These are phyloP conservation scores for Agrypnia vestita DNA, from an alignment of 1,140 invertebrate genomes.

Conservation along the genomic window DNA sequence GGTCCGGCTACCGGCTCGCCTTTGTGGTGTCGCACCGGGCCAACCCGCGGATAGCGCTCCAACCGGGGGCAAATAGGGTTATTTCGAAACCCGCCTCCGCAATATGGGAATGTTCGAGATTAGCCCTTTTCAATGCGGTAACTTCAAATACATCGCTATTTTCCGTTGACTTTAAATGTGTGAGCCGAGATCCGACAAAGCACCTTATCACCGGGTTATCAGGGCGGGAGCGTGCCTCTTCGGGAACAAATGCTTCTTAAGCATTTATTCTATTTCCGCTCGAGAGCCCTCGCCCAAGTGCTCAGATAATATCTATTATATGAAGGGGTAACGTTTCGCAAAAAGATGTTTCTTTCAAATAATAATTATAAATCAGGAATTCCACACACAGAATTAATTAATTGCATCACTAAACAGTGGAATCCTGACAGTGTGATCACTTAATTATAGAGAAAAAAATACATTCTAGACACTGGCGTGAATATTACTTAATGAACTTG, in stretches of 20 bases:
- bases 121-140: not conserved
- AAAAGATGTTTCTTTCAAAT: too few relatives aligned
- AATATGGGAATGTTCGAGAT: not conserved
- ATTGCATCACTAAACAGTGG: too few relatives aligned
- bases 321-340: too few relatives aligned
- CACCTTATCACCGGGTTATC: conserved; percentile 11
- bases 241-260: not conserved
- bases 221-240: conserved; percentile 30
- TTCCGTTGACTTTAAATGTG: not conserved
- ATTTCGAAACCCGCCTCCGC: not conserved
- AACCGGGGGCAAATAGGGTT: not conserved
- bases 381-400: too few relatives aligned
- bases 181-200: conserved; percentile 24
- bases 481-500: too few relatives aligned
- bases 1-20: conserved; percentile 18
- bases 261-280: not conserved
- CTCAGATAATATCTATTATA: too few relatives aligned
- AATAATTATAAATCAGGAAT: too few relatives aligned
- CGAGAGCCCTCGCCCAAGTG: too few relatives aligned
- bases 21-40: conserved; percentile 13
- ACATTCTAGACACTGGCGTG: too few relatives aligned
- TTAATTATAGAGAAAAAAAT: too few relatives aligned
- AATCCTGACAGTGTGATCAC: too few relatives aligned
- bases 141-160: not conserved
- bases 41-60: not conserved